A percentile compares a stretch with the other conserved stretches of the same genome.
Conservation (phyloP, 2,797 vertebrate species). For the Ctenosaura bakeri region DNA sequence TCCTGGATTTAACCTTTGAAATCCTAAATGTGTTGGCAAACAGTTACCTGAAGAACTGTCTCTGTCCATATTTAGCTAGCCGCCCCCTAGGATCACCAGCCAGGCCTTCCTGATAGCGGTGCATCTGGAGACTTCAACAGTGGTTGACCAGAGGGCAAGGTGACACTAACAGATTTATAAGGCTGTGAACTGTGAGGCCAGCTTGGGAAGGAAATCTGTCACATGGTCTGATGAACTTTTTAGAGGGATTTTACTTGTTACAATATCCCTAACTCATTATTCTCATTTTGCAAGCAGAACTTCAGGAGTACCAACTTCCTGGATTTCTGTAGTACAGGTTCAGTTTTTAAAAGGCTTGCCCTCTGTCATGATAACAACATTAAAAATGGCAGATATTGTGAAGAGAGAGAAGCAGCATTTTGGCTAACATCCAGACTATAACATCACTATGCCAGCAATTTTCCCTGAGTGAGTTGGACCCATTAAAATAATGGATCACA, state of each 20-base stretch:
- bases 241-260: not conserved
- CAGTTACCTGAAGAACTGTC: not conserved
- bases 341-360: not conserved
- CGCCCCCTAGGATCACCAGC: too few relatives aligned
- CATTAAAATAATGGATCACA: constrained; percentile 74
- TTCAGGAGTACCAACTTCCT: not conserved
- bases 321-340: not conserved
- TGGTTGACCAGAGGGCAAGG: too few relatives aligned
- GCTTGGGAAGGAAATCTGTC: too few relatives aligned
- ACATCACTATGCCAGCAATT: constrained; percentile 62
- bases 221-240: not conserved
- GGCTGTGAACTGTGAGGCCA: too few relatives aligned
- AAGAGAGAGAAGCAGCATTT: constrained; percentile 32
- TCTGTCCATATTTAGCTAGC: not conserved
- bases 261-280: too few relatives aligned
- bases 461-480: constrained; percentile 68
- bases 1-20: not conserved
- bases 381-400: constrained; percentile 12
- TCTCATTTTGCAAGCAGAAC: not conserved
- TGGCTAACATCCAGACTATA: constrained; percentile 61
- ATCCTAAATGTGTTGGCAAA: not conserved
- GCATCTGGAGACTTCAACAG: too few relatives aligned
- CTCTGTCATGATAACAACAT: not conserved
- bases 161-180: too few relatives aligned
- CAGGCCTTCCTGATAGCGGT: too few relatives aligned